These are phyloP conservation scores for Anser brachyrhynchus DNA, from an alignment of 2,113 vertebrate species.

Conservation along the genomic window DNA sequence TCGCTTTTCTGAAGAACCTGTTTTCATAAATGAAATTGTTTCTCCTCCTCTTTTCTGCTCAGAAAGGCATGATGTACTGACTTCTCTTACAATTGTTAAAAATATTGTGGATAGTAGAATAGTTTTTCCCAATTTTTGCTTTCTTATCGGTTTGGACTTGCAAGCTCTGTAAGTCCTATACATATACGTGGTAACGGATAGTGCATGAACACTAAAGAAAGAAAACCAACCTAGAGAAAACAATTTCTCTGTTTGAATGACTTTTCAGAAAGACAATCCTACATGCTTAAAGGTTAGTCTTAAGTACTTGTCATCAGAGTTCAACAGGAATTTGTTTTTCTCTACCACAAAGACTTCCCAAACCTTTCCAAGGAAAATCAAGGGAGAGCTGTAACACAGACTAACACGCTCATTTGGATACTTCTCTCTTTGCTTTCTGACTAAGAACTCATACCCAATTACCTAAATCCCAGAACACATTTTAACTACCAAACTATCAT, in stretches of 20 bases:
- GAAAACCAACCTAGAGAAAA: neutral
- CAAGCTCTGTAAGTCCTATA: neutral
- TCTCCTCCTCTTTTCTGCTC: neutral
- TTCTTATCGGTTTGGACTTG: neutral
- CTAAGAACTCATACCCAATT: neutral
- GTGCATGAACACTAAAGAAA: neutral
- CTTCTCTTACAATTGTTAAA: neutral
- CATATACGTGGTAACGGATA: accelerated
- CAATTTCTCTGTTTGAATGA: neutral
- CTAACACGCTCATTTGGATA: neutral
- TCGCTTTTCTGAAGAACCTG: neutral
- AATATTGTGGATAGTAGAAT: neutral
- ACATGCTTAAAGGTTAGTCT: neutral
- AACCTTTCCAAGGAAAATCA: neutral
- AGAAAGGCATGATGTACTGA: neutral
- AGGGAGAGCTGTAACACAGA: neutral
- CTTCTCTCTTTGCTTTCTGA: neutral
- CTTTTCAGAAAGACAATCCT: neutral
- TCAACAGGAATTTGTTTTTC: neutral
- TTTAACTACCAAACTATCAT: neutral
- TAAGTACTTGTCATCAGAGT: neutral
- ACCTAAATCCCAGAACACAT: neutral
- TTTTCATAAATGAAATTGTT: conserved; percentile 19
- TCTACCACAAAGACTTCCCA: neutral
- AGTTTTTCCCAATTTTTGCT: neutral